A percentile compares a stretch with the other conserved stretches of the same genome.
phyloP scores from a whole-genome alignment of 2,888 invertebrate genomes.

The Lasioglossum vierecki region DNA sequence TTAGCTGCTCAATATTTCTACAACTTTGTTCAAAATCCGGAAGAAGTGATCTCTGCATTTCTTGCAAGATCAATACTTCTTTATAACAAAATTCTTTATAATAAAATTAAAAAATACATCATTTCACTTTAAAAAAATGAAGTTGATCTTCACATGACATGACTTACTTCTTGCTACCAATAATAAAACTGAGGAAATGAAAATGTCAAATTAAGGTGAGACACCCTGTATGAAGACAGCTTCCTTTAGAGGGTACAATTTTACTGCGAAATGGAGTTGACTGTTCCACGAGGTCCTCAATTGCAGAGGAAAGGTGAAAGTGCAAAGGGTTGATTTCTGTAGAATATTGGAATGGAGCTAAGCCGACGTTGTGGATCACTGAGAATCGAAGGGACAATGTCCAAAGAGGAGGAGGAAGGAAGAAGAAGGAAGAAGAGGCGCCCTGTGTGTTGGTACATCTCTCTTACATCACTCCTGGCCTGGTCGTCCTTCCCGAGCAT shows the following conservation, averaged over 20 bases:
- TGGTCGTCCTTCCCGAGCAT: constrained; percentile 53
- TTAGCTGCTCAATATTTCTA: neutral
- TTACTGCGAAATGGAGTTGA: neutral
- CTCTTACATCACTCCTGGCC: constrained; percentile 68
- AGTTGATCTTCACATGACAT: too few relatives aligned
- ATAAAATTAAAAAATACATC: too few relatives aligned
- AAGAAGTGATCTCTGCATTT: too few relatives aligned
- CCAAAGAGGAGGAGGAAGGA: constrained; percentile 19
- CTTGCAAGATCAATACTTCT: too few relatives aligned
- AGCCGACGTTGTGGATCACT: neutral
- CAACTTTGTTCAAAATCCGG: neutral
- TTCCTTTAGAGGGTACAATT: neutral
- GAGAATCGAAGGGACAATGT: neutral
- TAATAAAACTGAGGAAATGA: too few relatives aligned
- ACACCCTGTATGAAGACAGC: neutral
- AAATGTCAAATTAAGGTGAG: neutral
- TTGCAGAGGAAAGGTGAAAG: neutral
- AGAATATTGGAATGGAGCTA: neutral
- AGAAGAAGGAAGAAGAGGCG: constrained; percentile 51
- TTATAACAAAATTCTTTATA: too few relatives aligned
- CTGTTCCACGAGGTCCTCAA: neutral
- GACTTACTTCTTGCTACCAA: too few relatives aligned
- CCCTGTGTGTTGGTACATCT: constrained; percentile 66
- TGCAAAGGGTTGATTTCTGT: neutral
- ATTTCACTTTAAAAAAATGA: too few relatives aligned